phyloP scores from a whole-genome alignment of 2,888 invertebrate species.

The Pyrocoelia pectoralis region DNA sequence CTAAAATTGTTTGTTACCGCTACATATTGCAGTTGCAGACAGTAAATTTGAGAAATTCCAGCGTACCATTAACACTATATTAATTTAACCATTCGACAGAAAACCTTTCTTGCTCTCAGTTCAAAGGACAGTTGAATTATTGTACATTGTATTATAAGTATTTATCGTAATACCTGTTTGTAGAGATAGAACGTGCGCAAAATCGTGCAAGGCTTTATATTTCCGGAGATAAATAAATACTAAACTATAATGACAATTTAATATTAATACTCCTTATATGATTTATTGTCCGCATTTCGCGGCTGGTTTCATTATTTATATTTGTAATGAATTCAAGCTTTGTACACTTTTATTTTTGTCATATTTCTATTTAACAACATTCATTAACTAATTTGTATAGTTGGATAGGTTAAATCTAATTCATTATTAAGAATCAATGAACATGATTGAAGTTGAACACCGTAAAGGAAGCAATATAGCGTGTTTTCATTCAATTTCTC shows the following conservation, averaged over 20 bases:
- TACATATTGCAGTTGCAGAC: too few species aligned
- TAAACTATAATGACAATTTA: conserved; percentile 50
- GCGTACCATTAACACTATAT: too few species aligned
- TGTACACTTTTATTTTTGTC: too few species aligned
- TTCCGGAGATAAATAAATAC: conserved; percentile 45
- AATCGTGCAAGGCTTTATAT: conserved; percentile 44
- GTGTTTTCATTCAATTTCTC: conserved; percentile 33
- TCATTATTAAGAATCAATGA: conserved; percentile 16
- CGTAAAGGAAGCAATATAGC: conserved; percentile 31
- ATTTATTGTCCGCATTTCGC: conserved; percentile 44
- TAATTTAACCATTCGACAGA: too few species aligned
- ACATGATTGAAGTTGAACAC: conserved; percentile 25
- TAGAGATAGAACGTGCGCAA: conserved; percentile 32
- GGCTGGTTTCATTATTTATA: conserved; percentile 34
- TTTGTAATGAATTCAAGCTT: conserved; percentile 16
- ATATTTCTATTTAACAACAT: not conserved
- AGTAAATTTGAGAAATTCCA: too few species aligned
- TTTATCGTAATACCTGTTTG: conserved; percentile 17
- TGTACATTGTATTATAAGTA: not conserved
- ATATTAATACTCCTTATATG: conserved; percentile 50
- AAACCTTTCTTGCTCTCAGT: too few species aligned
- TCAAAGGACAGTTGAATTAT: too few species aligned
- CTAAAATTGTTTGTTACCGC: too few species aligned
- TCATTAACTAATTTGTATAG: not conserved
- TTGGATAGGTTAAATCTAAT: conserved; percentile 9